A percentile compares a stretch with the other conserved stretches of the same genome.
These are phyloP conservation scores for Brenthis hecate DNA, from an alignment of 2,888 invertebrate species.

Conservation along the genomic window DNA sequence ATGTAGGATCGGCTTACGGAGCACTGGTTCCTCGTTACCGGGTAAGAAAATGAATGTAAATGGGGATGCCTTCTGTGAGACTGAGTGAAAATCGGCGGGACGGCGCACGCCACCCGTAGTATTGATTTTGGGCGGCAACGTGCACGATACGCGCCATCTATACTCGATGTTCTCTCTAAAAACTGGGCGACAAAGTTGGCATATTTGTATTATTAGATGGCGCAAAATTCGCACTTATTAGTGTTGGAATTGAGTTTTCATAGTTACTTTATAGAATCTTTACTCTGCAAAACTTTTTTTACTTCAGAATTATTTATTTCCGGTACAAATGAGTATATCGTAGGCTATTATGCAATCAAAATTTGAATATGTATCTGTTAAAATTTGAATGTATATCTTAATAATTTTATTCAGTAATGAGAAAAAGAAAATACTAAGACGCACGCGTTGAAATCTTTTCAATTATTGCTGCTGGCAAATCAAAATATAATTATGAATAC, in stretches of 20 bases:
- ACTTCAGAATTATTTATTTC: too few relatives aligned
- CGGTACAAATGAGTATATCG: too few relatives aligned
- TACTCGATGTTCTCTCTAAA: conserved; percentile 28
- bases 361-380: too few relatives aligned
- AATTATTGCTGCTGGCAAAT: background rate
- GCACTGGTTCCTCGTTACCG: conserved; percentile 65
- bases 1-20: conserved; percentile 55
- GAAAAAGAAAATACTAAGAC: background rate
- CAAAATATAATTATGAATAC: too few relatives aligned
- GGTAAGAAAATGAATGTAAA: conserved; percentile 61
- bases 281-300: too few relatives aligned
- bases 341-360: too few relatives aligned
- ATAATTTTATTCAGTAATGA: too few relatives aligned
- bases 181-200: conserved; percentile 36
- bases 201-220: conserved; percentile 53
- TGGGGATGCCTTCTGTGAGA: conserved; percentile 66
- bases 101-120: conserved; percentile 66
- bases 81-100: conserved; percentile 65
- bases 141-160: conserved; percentile 55
- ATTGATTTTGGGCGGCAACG: conserved; percentile 80
- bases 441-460: background rate
- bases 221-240: conserved; percentile 40
- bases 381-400: too few relatives aligned
- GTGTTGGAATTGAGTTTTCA: background rate
- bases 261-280: too few relatives aligned